phyloP scores from a whole-genome alignment of 1,140 invertebrate genomes.

The Zophobas morio region DNA sequence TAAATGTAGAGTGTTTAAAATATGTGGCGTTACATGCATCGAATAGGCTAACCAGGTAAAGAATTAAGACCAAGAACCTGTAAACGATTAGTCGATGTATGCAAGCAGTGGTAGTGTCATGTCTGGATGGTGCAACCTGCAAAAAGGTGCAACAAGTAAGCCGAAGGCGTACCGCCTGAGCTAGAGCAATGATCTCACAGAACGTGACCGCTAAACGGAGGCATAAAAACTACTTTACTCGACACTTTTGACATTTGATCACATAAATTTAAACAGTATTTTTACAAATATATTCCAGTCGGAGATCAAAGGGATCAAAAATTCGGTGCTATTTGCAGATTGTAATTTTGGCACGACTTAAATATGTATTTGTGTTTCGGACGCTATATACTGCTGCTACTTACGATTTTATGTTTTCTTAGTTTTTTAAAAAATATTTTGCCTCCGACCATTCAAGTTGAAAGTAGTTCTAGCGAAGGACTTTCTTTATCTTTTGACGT shows the following conservation, averaged over 20 bases:
- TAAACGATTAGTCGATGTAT: conserved; percentile 21
- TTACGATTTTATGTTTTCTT: too few species aligned
- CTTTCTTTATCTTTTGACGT: too few species aligned
- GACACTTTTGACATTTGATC: background rate
- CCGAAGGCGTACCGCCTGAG: conserved; percentile 42
- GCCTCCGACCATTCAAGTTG: too few species aligned
- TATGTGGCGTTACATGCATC: background rate
- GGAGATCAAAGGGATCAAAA: too few species aligned
- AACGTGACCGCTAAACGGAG: conserved; percentile 19
- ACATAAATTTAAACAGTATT: too few species aligned
- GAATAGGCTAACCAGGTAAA: background rate
- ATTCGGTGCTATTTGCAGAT: too few species aligned
- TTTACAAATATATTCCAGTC: too few species aligned
- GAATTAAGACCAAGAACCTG: conserved; percentile 26
- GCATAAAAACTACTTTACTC: background rate
- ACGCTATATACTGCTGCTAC: too few species aligned
- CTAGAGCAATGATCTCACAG: conserved; percentile 47
- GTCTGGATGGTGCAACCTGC: conserved; percentile 24
- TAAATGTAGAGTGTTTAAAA: background rate
- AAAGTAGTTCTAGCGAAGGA: too few species aligned
- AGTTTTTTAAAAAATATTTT: too few species aligned
- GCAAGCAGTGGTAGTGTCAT: conserved; percentile 20
- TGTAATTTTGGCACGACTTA: too few species aligned
- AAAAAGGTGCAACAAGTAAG: conserved; percentile 24
- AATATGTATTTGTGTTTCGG: too few species aligned